Evolutionary conservation across 2,113 vertebrate species (phyloP).

Genomic region (Cottus gobio): DNA sequence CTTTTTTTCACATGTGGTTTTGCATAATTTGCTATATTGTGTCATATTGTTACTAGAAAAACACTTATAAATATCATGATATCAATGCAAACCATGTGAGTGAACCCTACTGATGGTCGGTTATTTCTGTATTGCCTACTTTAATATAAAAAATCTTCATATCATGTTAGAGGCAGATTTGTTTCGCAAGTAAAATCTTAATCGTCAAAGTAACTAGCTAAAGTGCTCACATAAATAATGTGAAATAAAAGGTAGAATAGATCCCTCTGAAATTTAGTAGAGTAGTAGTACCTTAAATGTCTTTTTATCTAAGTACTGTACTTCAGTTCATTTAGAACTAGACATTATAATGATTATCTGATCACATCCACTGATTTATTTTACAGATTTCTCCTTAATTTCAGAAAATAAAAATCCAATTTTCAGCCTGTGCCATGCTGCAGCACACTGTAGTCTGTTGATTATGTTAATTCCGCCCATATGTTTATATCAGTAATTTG

Average conservation of each 20-base stretch:
- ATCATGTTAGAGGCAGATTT: not conserved
- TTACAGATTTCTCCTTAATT: not conserved
- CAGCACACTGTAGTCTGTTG: not conserved
- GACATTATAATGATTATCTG: not conserved
- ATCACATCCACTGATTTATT: not conserved
- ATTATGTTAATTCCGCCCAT: conserved; percentile 8
- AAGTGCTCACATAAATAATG: not conserved
- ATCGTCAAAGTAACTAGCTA: not conserved
- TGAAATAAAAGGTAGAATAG: not conserved
- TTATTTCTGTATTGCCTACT: not conserved
- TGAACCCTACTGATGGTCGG: not conserved
- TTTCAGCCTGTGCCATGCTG: not conserved
- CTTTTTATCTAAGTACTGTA: not conserved
- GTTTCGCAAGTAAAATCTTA: not conserved
- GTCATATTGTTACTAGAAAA: not conserved
- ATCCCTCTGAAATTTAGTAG: not conserved
- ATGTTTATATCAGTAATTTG: conserved; percentile 16
- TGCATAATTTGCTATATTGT: not conserved
- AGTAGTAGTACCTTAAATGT: not conserved
- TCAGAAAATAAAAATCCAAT: not conserved
- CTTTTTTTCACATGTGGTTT: not conserved
- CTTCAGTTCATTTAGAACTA: not conserved
- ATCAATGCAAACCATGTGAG: not conserved
- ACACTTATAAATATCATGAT: not conserved
- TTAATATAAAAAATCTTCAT: not conserved